Conservation (phyloP, 1,140 invertebrate genomes). For the Pseudoatta argentina region DNA sequence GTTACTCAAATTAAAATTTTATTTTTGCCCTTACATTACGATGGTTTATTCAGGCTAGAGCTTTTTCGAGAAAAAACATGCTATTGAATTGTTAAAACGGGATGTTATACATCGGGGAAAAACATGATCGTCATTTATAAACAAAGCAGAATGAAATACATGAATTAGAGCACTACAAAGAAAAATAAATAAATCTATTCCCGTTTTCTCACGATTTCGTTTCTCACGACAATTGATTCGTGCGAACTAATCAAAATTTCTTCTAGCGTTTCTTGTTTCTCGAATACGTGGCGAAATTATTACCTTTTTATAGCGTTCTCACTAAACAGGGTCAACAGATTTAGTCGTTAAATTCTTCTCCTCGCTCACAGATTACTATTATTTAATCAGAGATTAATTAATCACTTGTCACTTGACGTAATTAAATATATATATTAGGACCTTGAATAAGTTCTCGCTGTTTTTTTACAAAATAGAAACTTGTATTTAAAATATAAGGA, state of each 20-base stretch:
- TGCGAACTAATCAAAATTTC: no score
- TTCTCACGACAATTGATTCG: not conserved
- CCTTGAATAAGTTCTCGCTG: no score
- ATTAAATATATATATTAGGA: no score
- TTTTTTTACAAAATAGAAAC: no score
- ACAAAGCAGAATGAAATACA: not conserved
- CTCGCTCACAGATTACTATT: no score
- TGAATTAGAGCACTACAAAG: not conserved
- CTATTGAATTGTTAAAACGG: constrained; percentile 35
- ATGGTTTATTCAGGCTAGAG: not conserved
- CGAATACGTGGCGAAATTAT: no score
- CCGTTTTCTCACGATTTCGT: not conserved
- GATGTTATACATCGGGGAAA: not conserved
- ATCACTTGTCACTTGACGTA: no score
- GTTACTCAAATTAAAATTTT: constrained; percentile 35
- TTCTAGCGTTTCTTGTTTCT: not conserved
- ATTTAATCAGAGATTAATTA: no score
- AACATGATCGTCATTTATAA: not conserved
- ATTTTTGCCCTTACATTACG: not conserved
- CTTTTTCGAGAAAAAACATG: constrained; percentile 27
- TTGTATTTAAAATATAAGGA: no score
- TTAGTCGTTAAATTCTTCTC: no score
- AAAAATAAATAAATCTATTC: not conserved
- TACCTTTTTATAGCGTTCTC: no score
- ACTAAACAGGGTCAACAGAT: no score